phyloP scores from a whole-genome alignment of 2,113 vertebrate genomes.

The Coturnix japonica region DNA sequence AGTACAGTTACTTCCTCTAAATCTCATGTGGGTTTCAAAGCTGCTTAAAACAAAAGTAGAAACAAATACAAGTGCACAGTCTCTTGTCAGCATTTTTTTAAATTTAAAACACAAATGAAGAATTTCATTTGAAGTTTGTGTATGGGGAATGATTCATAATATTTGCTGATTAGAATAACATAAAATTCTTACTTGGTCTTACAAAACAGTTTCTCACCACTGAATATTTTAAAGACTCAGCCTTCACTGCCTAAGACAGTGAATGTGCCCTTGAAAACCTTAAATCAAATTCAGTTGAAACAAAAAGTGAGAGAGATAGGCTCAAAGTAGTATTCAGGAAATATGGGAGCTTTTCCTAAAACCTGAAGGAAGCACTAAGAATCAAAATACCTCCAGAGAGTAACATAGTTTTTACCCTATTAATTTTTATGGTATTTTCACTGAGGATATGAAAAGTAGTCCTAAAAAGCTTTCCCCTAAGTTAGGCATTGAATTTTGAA shows the following conservation, averaged over 20 bases:
- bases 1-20: neutral
- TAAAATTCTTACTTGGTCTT: neutral
- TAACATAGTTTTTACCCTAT: neutral
- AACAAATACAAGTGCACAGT: neutral
- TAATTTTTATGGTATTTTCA: neutral
- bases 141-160: neutral
- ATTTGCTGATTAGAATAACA: neutral
- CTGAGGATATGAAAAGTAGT: neutral
- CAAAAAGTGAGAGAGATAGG: neutral
- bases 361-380: neutral
- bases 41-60: neutral
- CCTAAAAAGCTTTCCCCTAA: neutral
- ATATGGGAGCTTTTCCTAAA: neutral
- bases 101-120: neutral
- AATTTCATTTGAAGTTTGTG: neutral
- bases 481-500: neutral
- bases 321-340: neutral
- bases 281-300: neutral
- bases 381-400: neutral
- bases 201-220: neutral
- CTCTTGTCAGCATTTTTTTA: constrained; percentile 7
- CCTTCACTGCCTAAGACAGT: neutral
- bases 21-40: neutral
- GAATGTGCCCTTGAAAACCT: constrained; percentile 2
- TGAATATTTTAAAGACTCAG: neutral